phyloP scores from a whole-genome alignment of 2,113 vertebrate species.

The Sylvia atricapilla region DNA sequence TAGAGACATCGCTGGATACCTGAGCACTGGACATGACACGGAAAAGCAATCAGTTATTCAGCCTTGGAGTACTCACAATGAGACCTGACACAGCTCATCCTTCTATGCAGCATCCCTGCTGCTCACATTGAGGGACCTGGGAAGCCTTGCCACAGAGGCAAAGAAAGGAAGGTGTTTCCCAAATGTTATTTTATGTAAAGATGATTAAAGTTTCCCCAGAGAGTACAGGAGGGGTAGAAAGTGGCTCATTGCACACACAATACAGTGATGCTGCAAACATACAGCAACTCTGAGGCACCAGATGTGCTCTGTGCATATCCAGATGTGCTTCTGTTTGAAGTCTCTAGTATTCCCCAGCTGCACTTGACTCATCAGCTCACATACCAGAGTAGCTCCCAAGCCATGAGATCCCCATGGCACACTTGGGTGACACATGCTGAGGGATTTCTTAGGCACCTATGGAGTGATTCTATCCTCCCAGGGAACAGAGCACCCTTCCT shows the following conservation, averaged over 20 bases:
- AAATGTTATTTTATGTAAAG: neutral
- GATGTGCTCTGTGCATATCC: neutral
- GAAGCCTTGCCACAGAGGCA: neutral
- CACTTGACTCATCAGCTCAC: neutral
- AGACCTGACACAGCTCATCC: neutral
- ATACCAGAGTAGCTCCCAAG: neutral
- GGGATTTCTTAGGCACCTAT: neutral
- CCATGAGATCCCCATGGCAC: accelerated
- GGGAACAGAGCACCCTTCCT: neutral
- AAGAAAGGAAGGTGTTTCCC: neutral
- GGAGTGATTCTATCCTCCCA: neutral
- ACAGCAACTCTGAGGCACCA: neutral
- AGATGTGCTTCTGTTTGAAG: slow-evolving; percentile 16
- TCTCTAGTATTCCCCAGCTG: neutral
- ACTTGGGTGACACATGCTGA: neutral
- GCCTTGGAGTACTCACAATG: accelerated
- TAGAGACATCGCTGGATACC: neutral
- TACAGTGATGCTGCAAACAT: neutral
- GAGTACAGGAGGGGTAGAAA: neutral
- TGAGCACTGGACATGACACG: accelerated
- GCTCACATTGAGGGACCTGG: neutral
- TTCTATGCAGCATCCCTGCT: neutral
- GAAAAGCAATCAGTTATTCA: neutral
- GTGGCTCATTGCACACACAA: neutral
- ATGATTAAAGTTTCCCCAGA: neutral